Conservation (phyloP, 1,140 invertebrate genomes). For the Drosophila azteca region DNA sequence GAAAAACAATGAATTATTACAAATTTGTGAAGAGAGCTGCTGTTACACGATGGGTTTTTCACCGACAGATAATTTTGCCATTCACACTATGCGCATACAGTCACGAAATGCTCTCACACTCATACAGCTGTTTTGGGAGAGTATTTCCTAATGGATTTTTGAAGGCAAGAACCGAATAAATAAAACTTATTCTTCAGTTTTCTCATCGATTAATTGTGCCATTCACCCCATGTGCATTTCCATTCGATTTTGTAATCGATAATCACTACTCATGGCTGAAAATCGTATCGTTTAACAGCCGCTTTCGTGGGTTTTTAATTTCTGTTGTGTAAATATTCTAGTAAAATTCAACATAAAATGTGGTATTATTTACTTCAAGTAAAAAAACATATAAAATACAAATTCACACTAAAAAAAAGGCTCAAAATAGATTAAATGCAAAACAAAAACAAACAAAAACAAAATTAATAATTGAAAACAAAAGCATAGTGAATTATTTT, state of each 20-base stretch:
- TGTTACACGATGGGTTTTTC: too few relatives aligned
- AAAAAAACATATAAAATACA: constrained; percentile 39
- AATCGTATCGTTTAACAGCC: too few relatives aligned
- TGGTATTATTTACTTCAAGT: constrained; percentile 76
- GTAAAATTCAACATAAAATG: constrained; percentile 43
- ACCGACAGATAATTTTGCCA: neutral
- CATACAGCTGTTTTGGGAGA: too few relatives aligned
- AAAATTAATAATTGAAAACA: constrained; percentile 35
- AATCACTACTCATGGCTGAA: too few relatives aligned
- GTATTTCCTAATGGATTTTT: too few relatives aligned
- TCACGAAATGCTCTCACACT: too few relatives aligned
- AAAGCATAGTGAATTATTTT: constrained; percentile 44
- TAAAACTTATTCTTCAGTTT: too few relatives aligned
- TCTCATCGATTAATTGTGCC: too few relatives aligned
- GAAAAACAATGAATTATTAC: constrained; percentile 6
- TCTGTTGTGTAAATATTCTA: constrained; percentile 52
- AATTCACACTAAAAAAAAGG: constrained; percentile 29
- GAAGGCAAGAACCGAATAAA: too few relatives aligned
- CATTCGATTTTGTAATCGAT: too few relatives aligned
- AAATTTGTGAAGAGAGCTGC: constrained; percentile 23
- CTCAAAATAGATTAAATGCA: constrained; percentile 55
- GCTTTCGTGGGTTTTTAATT: constrained; percentile 10
- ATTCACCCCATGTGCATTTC: too few relatives aligned
- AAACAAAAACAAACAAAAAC: constrained; percentile 23
- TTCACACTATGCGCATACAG: neutral